A percentile compares a stretch with the other conserved stretches of the same genome.
These are phyloP conservation scores for Dinomys branickii DNA, from an alignment of 2,113 vertebrate genomes.

Conservation along the genomic window DNA sequence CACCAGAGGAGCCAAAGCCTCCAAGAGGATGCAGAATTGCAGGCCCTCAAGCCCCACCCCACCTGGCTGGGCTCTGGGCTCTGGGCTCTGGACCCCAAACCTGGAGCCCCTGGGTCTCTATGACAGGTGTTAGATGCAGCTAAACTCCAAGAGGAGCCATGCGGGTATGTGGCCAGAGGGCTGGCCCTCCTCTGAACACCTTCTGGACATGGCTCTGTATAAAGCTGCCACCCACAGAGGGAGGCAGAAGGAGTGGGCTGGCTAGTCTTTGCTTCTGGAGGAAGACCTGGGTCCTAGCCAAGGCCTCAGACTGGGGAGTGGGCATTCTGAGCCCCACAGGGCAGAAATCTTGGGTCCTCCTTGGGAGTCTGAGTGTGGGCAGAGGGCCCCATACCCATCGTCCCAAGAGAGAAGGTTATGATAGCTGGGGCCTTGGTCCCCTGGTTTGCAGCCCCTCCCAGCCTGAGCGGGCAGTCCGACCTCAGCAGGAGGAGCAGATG, in stretches of 20 bases:
- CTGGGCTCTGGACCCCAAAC: neutral
- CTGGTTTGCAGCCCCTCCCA: neutral
- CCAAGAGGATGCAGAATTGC: neutral
- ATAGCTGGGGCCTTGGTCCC: neutral
- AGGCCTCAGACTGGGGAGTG: neutral
- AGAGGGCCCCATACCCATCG: neutral
- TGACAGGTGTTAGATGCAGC: conserved; percentile 40
- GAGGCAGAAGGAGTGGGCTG: neutral
- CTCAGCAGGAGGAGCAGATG: conserved; percentile 53
- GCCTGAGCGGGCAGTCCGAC: conserved; percentile 31
- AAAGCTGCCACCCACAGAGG: conserved; percentile 11
- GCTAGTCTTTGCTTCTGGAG: neutral
- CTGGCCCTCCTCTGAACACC: neutral
- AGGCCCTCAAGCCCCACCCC: neutral
- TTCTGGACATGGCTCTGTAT: neutral
- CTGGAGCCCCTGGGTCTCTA: neutral
- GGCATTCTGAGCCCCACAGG: neutral
- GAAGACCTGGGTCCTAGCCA: neutral
- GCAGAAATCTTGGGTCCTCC: neutral
- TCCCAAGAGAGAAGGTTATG: conserved; percentile 11
- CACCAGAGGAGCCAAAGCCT: neutral
- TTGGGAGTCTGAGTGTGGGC: neutral
- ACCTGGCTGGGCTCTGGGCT: neutral
- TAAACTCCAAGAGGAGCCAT: neutral
- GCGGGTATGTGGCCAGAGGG: neutral